These are phyloP conservation scores for Lucilia sericata DNA, from an alignment of 1,140 invertebrate genomes.

Conservation along the genomic window DNA sequence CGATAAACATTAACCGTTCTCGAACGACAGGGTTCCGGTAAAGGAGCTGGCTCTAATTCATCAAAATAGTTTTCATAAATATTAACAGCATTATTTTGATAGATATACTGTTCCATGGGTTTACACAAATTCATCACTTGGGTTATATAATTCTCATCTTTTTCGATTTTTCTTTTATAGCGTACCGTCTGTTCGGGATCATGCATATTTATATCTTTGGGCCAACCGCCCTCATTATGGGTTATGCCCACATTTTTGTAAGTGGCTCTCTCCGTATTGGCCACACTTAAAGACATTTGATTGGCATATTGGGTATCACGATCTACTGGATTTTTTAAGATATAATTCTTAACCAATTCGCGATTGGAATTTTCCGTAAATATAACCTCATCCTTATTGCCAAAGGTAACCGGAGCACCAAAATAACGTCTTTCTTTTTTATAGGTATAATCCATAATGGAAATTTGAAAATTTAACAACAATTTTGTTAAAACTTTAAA, in stretches of 20 bases:
- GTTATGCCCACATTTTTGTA: conserved; percentile 85
- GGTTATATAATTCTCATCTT: conserved; percentile 92
- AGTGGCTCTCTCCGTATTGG: conserved; percentile 79
- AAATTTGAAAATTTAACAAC: conserved; percentile 44
- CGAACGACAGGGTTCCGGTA: conserved; percentile 79
- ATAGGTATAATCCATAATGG: conserved; percentile 58
- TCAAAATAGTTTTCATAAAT: conserved; percentile 92
- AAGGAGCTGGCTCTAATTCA: conserved; percentile 74
- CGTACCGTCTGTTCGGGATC: conserved; percentile 88
- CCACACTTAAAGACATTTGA: conserved; percentile 76
- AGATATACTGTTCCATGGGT: conserved; percentile 87
- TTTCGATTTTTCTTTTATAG: conserved; percentile 95
- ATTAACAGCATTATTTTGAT: conserved; percentile 93
- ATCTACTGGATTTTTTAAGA: conserved; percentile 78
- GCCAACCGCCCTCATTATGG: conserved; percentile 97
- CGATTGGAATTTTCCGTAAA: conserved; percentile 81
- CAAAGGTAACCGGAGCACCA: conserved; percentile 78
- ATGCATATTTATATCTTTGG: conserved; percentile 91
- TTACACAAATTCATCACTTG: conserved; percentile 73
- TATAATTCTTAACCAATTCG: conserved; percentile 76
- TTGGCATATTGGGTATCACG: conserved; percentile 75
- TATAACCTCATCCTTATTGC: conserved; percentile 79
- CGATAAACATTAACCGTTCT: conserved; percentile 86
- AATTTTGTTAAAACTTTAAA: background rate
- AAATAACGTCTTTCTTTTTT: conserved; percentile 76